phyloP scores from a whole-genome alignment of 2,113 vertebrate species.

The Perca flavescens region DNA sequence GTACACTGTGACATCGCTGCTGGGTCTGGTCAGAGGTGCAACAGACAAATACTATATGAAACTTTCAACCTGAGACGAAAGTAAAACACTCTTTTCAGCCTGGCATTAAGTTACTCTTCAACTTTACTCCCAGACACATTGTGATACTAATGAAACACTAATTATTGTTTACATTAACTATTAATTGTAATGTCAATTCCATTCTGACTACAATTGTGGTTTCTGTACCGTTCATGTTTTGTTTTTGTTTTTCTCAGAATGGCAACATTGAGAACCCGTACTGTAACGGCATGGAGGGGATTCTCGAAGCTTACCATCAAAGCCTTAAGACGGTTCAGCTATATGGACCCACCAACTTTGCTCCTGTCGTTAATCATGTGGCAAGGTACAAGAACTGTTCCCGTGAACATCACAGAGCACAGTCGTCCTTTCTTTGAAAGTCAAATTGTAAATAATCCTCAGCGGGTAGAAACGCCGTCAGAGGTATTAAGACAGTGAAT shows the following conservation, averaged over 20 bases:
- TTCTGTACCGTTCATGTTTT: neutral
- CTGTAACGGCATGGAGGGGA: constrained; percentile 93
- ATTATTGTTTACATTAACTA: neutral
- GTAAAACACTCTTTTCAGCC: neutral
- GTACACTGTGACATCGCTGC: too few species aligned
- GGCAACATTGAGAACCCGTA: constrained; percentile 93
- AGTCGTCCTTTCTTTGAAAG: constrained; percentile 25
- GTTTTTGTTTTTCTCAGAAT: constrained; percentile 83
- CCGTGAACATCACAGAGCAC: neutral
- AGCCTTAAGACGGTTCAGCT: constrained; percentile 97
- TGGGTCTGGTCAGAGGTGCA: too few species aligned
- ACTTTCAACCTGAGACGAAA: neutral
- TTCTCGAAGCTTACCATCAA: constrained; percentile 94
- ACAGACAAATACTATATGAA: too few species aligned
- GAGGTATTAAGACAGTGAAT: constrained; percentile 33
- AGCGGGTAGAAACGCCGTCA: neutral
- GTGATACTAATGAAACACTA: neutral
- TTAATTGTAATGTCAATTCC: neutral
- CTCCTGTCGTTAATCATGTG: constrained; percentile 94
- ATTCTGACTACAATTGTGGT: neutral
- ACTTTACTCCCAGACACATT: neutral
- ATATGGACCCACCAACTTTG: constrained; percentile 96
- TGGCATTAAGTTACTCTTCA: neutral
- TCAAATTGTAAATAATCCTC: constrained; percentile 28
- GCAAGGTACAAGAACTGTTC: constrained; percentile 85